Conservation (phyloP, 2,888 invertebrate genomes). For the Gnatocerus cornutus region DNA sequence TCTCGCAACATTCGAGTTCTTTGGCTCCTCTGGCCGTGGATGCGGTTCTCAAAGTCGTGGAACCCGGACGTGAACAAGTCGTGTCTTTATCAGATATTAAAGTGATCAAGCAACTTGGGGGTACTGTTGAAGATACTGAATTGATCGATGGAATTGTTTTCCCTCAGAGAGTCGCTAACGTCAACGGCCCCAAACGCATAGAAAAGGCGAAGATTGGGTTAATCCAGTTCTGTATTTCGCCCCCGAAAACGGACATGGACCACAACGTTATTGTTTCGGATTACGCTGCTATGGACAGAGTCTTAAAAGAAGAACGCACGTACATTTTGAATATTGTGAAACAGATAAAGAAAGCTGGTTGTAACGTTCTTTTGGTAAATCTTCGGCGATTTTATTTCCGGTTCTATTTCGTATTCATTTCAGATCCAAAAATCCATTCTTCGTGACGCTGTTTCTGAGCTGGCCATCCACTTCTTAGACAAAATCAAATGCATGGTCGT, state of each 20-base stretch:
- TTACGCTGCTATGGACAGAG: constrained; percentile 99
- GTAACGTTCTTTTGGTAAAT: constrained; percentile 94
- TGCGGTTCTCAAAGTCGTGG: constrained; percentile 91
- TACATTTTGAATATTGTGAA: constrained; percentile 99
- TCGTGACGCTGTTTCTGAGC: constrained; percentile 96
- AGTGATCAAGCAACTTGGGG: constrained; percentile 97
- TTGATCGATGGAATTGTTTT: constrained; percentile 96
- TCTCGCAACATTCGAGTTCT: constrained; percentile 96
- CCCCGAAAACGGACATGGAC: constrained; percentile 99
- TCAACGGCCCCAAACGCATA: constrained; percentile 92
- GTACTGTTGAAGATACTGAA: constrained; percentile 98
- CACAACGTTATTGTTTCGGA: constrained; percentile 97
- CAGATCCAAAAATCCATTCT: constrained; percentile 80
- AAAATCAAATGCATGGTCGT: constrained; percentile 99
- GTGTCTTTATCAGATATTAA: constrained; percentile 97
- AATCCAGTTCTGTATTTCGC: constrained; percentile 99
- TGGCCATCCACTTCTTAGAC: constrained; percentile 97
- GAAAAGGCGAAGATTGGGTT: constrained; percentile 99
- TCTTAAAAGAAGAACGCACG: constrained; percentile 96
- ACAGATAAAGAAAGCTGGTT: constrained; percentile 98
- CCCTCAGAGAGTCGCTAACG: constrained; percentile 89
- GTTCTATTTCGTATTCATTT: constrained; percentile 40
- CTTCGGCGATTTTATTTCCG: neutral
- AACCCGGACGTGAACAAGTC: constrained; percentile 77
- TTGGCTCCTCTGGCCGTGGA: constrained; percentile 98